These are phyloP conservation scores for Puma concolor DNA, from an alignment of 2,113 vertebrate species.

Conservation along the genomic window DNA sequence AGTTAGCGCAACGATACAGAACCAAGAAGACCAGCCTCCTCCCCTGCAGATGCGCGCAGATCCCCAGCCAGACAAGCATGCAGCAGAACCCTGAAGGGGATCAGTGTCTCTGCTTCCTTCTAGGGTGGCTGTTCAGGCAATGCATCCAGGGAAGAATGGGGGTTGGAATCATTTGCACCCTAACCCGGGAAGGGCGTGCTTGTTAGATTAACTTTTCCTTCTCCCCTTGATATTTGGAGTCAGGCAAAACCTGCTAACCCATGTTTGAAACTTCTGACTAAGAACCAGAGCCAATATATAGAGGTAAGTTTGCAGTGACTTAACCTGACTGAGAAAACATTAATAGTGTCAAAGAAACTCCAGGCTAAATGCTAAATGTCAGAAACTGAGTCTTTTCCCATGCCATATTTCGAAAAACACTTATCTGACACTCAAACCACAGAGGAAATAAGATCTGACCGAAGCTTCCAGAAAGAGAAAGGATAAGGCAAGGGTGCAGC, in stretches of 20 bases:
- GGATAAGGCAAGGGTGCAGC: background rate
- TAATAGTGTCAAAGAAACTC: constrained; percentile 51
- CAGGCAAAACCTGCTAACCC: constrained; percentile 32
- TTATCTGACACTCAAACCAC: constrained; percentile 57
- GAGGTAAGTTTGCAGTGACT: constrained; percentile 34
- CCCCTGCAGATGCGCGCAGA: background rate
- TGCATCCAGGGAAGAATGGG: accelerated
- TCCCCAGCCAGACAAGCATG: background rate
- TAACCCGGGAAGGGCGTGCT: background rate
- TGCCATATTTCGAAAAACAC: constrained; percentile 52
- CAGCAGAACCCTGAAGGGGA: background rate
- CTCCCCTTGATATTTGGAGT: background rate
- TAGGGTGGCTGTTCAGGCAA: background rate
- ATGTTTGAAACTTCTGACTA: constrained; percentile 36
- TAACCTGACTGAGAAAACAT: constrained; percentile 56
- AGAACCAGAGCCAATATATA: constrained; percentile 59
- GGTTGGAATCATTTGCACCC: background rate
- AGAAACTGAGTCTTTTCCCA: constrained; percentile 50
- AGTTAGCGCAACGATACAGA: background rate
- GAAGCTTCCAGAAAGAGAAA: constrained; percentile 39
- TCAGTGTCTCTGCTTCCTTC: background rate
- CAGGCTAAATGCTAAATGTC: constrained; percentile 57
- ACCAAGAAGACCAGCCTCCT: background rate
- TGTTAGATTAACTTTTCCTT: background rate
- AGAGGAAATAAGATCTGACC: constrained; percentile 64